Evolutionary conservation across 2,113 vertebrate species (phyloP).

Genomic region (Monopterus albus): DNA sequence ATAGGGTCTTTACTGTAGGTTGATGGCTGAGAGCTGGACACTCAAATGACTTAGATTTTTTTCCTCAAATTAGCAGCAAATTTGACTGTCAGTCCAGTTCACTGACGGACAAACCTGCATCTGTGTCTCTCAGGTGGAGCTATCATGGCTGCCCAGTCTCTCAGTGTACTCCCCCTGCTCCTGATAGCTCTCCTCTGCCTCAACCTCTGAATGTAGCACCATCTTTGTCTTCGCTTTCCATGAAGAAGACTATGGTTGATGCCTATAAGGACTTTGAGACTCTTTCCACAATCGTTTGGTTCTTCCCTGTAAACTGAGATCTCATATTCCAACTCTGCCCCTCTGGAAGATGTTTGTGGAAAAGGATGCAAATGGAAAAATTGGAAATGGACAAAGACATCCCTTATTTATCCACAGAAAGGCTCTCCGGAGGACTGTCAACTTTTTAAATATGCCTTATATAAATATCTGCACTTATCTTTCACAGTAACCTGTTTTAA

Average conservation of each 20-base stretch:
- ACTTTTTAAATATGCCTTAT: conserved; percentile 99
- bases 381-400: conserved; percentile 85
- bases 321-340: conserved; percentile 75
- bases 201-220: conserved; percentile 93
- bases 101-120: background rate
- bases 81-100: background rate
- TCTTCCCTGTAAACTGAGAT: conserved; percentile 85
- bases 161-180: conserved; percentile 82
- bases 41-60: background rate
- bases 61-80: conserved; percentile 1
- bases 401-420: conserved; percentile 83
- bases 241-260: conserved; percentile 82
- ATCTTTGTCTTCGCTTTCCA: conserved; percentile 78
- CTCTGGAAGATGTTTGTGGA: conserved; percentile 77
- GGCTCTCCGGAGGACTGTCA: conserved; percentile 87
- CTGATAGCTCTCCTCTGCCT: conserved; percentile 84
- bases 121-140: conserved; percentile 69
- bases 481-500: conserved; percentile 87
- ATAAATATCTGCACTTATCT: conserved; percentile 90
- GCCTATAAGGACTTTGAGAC: conserved; percentile 79
- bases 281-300: conserved; percentile 84
- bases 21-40: conserved; percentile 23
- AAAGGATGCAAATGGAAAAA: conserved; percentile 76
- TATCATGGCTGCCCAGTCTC: conserved; percentile 52
- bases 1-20: conserved; percentile 28